phyloP scores from a whole-genome alignment of 2,797 vertebrate genomes.

The Brotogeris chrysoptera region DNA sequence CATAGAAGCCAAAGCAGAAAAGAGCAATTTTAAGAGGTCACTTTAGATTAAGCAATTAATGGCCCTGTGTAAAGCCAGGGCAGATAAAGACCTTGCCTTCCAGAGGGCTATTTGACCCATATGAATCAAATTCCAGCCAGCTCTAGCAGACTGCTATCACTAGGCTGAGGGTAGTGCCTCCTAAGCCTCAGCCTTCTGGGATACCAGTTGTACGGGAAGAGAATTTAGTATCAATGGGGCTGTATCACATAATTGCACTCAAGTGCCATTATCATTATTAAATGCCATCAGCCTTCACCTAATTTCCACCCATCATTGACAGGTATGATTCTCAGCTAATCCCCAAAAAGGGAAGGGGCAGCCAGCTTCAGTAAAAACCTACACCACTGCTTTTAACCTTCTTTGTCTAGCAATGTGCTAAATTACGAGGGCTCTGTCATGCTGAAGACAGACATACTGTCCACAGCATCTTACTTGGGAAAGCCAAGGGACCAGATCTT shows the following conservation, averaged over 20 bases:
- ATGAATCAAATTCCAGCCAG: rapidly evolving
- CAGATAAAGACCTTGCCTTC: not conserved
- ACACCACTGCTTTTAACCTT: not conserved
- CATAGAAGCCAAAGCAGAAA: not conserved
- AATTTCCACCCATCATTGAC: not conserved
- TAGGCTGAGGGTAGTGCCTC: not conserved
- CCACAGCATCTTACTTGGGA: rapidly evolving
- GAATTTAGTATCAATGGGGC: not conserved
- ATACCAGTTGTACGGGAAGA: not conserved
- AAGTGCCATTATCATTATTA: not conserved
- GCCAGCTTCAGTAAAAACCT: not conserved
- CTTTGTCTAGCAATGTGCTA: not conserved
- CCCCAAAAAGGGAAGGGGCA: not conserved
- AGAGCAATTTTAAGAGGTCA: not conserved
- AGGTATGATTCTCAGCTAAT: not conserved
- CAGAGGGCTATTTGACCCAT: not conserved
- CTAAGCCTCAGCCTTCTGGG: not conserved
- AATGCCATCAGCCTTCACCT: not conserved
- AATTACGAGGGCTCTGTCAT: not conserved
- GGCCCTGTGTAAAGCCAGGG: not conserved
- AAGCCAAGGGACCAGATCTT: not conserved
- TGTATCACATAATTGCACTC: not conserved
- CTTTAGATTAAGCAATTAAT: not conserved
- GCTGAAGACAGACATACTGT: rapidly evolving
- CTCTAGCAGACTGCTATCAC: not conserved